phyloP scores from a whole-genome alignment of 2,113 vertebrate genomes.

The Ramphastos sulfuratus region DNA sequence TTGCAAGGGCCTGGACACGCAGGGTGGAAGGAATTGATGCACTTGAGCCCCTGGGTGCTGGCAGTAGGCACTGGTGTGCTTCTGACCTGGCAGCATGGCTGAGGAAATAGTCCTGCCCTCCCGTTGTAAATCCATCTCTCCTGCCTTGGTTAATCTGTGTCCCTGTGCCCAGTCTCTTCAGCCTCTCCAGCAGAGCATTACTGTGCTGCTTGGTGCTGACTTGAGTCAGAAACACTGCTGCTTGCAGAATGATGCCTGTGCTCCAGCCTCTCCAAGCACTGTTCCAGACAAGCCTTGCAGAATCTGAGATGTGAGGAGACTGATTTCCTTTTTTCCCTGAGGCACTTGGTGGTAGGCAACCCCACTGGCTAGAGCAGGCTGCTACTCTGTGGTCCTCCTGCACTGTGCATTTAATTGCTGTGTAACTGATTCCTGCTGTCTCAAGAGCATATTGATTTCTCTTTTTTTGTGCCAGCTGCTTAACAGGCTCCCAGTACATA shows the following conservation, averaged over 20 bases:
- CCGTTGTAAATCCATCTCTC: neutral
- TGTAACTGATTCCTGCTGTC: neutral
- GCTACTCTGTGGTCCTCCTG: neutral
- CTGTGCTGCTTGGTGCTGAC: neutral
- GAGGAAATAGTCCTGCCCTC: neutral
- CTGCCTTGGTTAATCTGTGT: too few relatives aligned
- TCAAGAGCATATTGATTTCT: neutral
- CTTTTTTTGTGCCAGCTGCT: neutral
- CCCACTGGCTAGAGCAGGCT: neutral
- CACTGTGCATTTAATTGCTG: neutral
- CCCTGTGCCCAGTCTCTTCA: neutral
- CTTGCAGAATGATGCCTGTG: accelerated
- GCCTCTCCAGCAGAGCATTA: neutral
- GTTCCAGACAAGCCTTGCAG: neutral
- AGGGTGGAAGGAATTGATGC: neutral
- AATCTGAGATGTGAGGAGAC: neutral
- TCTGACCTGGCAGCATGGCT: neutral
- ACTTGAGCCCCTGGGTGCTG: neutral
- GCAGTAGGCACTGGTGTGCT: neutral
- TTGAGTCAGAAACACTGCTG: neutral
- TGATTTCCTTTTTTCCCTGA: neutral
- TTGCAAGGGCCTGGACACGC: neutral
- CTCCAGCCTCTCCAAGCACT: neutral
- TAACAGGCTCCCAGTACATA: neutral
- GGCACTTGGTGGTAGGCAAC: neutral